Evolutionary conservation across 2,888 invertebrate genomes (phyloP), one percentile per base, ranked within the genome.

Genomic region (Neoaliturus tenellus): DNA sequence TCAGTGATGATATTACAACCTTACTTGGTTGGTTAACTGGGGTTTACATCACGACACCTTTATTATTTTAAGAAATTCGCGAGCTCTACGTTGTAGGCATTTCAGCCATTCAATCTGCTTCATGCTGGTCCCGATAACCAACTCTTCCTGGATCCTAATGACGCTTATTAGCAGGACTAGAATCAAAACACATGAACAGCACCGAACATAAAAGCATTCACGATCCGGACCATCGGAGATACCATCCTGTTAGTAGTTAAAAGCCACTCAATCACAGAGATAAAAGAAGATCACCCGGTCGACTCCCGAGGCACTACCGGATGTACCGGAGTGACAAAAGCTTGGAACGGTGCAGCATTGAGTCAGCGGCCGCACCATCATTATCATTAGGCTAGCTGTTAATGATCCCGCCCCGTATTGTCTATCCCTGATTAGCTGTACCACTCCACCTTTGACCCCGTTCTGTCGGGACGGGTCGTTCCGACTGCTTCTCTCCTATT

Each of bases 201-300:
- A n/a, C n/a, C n/a, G n/a, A n/a, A n/a, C n/a, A n/a, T n/a, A n/a
- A n/a, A n/a, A n/a, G n/a, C n/a, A n/a, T n/a, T 12, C 39, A 39
- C 5, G 39, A 39, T 39, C 12, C 39, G 12, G 39, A 12, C 39
- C 5, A 39, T 39, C 39, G 39, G 12, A 8, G 39, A 39, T 39
- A 39, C 12, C 39, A 39, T 39, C 5, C 12, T 39, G 39, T 8
- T 39, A 39, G 75, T 75, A 75, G 75, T 44, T 44, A 51, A 44
- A 51, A 41, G 44, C 25, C 44, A 75, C 28, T 75, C 48, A 44
- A 75, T 75, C 75, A 75, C 28, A 5, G n/a, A 73, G 39, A 75
- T 25, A 73, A 51, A 48, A 31, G 41, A 23, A 73, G 73, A 35
- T 3, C 28, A 71, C 71, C 33, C 39, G 73, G 44, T 23, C n/a